Evolutionary conservation across 2,888 invertebrate genomes (phyloP).

Genomic region (Melolontha melolontha): DNA sequence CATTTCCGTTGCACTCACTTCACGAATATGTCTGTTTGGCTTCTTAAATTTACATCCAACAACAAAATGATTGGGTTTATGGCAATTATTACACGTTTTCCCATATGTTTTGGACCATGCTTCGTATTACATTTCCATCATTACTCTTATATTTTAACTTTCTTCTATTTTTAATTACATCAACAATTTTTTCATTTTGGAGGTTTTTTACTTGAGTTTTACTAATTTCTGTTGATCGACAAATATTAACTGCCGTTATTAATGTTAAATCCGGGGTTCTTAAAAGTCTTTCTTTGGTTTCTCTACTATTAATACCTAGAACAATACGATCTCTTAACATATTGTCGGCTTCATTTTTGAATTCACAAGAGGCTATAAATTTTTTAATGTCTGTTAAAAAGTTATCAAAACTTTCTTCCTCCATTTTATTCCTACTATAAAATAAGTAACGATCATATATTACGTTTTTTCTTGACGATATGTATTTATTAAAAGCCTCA

Average conservation of each 20-base stretch:
- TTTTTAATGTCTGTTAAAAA: conserved; percentile 29
- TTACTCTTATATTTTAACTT: conserved; percentile 11
- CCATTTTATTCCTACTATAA: conserved; percentile 16
- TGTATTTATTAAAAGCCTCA: too few species aligned
- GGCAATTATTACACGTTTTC: neutral
- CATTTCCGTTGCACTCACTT: too few species aligned
- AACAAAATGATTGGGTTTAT: too few species aligned
- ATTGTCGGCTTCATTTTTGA: conserved; percentile 18
- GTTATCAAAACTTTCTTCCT: conserved; percentile 20
- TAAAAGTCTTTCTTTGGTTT: conserved; percentile 23
- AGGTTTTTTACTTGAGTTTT: too few species aligned
- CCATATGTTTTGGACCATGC: too few species aligned
- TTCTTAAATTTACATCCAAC: too few species aligned
- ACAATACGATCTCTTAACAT: conserved; percentile 40
- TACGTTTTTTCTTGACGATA: too few species aligned
- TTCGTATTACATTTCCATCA: neutral
- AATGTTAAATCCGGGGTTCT: conserved; percentile 14
- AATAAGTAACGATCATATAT: conserved; percentile 37
- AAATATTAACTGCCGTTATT: too few species aligned
- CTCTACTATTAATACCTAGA: conserved; percentile 20
- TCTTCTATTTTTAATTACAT: conserved; percentile 8
- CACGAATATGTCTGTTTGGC: too few species aligned
- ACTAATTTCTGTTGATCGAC: too few species aligned
- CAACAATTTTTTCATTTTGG: too few species aligned
- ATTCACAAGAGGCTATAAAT: conserved; percentile 25